These are phyloP conservation scores for Hydrocynus forskahlii DNA, from an alignment of 2,797 vertebrate species.

Conservation along the genomic window DNA sequence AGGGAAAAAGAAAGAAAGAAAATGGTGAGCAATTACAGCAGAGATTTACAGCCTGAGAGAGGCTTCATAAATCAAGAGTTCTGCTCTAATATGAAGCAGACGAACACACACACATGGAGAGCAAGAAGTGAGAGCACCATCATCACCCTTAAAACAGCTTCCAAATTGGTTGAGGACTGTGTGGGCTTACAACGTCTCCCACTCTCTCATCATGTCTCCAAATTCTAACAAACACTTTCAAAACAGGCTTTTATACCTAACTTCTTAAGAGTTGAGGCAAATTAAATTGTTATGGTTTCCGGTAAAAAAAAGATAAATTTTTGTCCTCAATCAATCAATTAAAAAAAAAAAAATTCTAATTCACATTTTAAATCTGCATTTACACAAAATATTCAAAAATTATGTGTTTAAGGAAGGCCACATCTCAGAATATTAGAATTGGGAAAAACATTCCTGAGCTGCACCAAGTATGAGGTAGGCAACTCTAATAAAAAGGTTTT, in stretches of 20 bases:
- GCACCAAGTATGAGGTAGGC: too few species aligned
- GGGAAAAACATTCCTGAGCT: too few species aligned
- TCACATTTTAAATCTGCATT: neutral
- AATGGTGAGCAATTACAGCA: constrained; percentile 88
- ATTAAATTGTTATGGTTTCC: neutral
- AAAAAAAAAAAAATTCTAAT: neutral
- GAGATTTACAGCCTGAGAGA: constrained; percentile 92
- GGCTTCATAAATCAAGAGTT: constrained; percentile 89
- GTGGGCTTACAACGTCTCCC: neutral
- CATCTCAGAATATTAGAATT: too few species aligned
- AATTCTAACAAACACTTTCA: neutral
- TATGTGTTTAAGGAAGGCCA: neutral
- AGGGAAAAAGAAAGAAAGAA: constrained; percentile 65
- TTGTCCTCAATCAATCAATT: too few species aligned
- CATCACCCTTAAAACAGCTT: constrained; percentile 34
- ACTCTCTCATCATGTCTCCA: neutral
- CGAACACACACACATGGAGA: constrained; percentile 57
- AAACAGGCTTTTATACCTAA: too few species aligned
- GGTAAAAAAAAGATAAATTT: neutral
- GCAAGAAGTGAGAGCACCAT: neutral
- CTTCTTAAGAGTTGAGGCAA: too few species aligned
- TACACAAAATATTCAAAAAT: neutral
- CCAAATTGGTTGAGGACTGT: constrained; percentile 9
- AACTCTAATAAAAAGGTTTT: too few species aligned
- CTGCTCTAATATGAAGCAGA: constrained; percentile 84